phyloP scores from a whole-genome alignment of 1,140 invertebrate species.

The Anthonomus grandis region DNA sequence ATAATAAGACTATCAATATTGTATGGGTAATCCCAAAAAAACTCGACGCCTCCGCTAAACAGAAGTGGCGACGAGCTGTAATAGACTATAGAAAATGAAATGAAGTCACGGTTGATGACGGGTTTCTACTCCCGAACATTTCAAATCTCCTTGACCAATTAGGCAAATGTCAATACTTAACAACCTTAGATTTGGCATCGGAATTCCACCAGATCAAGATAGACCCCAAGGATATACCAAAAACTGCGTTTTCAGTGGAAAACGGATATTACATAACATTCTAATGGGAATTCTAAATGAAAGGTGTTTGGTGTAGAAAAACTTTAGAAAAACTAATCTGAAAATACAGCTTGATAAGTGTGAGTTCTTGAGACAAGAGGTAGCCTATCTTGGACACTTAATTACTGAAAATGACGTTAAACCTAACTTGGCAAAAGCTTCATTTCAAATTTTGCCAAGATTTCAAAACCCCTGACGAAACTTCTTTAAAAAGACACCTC shows the following conservation, averaged over 20 bases:
- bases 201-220: slow-evolving; percentile 15
- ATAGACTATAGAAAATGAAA: slow-evolving; percentile 47
- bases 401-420: slow-evolving; percentile 46
- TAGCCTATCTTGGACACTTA: slow-evolving; percentile 49
- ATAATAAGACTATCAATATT: background rate
- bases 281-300: slow-evolving; percentile 35
- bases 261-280: slow-evolving; percentile 40
- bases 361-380: slow-evolving; percentile 46
- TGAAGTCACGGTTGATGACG: slow-evolving; percentile 40
- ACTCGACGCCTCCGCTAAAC: slow-evolving; percentile 31
- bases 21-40: slow-evolving; percentile 38
- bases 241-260: slow-evolving; percentile 46
- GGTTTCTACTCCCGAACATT: slow-evolving; percentile 54
- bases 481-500: too few relatives aligned
- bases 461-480: too few relatives aligned
- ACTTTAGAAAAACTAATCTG: slow-evolving; percentile 41
- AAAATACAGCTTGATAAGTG: slow-evolving; percentile 48
- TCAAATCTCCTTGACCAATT: slow-evolving; percentile 51
- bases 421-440: slow-evolving; percentile 47
- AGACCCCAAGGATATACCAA: slow-evolving; percentile 22
- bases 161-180: slow-evolving; percentile 43
- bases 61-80: slow-evolving; percentile 44
- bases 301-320: slow-evolving; percentile 44
- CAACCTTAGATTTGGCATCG: slow-evolving; percentile 43
- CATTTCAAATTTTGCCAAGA: too few relatives aligned